These are phyloP conservation scores for Myotis planiceps DNA, from an alignment of 2,797 vertebrate species.

Conservation along the genomic window DNA sequence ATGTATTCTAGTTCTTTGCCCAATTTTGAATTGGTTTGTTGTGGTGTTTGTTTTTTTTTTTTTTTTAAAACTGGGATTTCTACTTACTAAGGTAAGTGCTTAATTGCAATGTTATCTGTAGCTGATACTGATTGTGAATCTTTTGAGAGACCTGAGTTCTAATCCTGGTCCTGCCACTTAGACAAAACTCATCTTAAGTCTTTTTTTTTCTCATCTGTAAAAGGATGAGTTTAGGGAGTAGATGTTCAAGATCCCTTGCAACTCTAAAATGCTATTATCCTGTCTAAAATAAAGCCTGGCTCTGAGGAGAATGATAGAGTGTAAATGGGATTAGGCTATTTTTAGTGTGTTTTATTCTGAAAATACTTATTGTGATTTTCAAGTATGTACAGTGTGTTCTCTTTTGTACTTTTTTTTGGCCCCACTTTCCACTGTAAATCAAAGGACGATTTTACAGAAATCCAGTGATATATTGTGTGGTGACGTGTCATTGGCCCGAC, in stretches of 20 bases:
- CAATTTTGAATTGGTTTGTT: slow-evolving; percentile 43
- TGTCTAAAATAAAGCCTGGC: neutral
- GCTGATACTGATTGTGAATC: neutral
- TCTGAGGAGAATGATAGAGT: neutral
- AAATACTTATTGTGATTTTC: slow-evolving; percentile 43
- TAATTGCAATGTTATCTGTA: neutral
- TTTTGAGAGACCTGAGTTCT: neutral
- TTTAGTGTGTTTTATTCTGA: slow-evolving; percentile 28
- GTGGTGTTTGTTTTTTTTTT: neutral
- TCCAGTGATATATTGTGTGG: slow-evolving; percentile 22
- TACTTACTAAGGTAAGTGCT: neutral
- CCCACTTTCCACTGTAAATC: slow-evolving; percentile 11
- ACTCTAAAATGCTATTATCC: neutral
- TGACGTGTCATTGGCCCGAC: slow-evolving; percentile 31
- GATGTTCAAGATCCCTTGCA: neutral
- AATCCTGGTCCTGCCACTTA: neutral
- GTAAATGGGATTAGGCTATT: neutral
- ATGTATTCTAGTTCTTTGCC: neutral
- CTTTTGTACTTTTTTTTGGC: slow-evolving; percentile 43
- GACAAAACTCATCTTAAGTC: neutral
- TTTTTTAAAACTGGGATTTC: slow-evolving; percentile 7
- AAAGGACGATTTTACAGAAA: slow-evolving; percentile 49
- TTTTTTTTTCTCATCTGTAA: neutral
- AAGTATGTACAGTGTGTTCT: slow-evolving; percentile 6
- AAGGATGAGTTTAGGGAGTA: neutral